These are phyloP conservation scores for Dysmachus trigonus DNA, from an alignment of 2,888 invertebrate species.

Conservation along the genomic window DNA sequence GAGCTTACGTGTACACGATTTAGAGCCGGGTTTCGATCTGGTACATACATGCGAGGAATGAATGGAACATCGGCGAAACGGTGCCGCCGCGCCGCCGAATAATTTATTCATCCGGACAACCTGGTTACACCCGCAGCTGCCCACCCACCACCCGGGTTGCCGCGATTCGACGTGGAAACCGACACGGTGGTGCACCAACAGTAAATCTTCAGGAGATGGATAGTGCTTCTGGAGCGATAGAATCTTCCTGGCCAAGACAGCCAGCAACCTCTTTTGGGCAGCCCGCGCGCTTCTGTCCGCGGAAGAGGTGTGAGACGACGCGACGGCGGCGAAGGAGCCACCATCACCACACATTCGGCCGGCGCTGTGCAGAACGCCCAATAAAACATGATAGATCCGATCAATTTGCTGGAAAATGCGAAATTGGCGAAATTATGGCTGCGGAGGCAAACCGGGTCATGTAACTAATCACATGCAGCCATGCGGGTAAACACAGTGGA, in stretches of 20 bases:
- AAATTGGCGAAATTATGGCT: neutral
- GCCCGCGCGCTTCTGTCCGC: neutral
- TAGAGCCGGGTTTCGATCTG: neutral
- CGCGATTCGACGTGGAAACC: neutral
- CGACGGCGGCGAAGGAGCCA: neutral
- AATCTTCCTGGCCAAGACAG: neutral
- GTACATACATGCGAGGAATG: neutral
- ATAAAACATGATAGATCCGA: neutral
- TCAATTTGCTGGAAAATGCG: neutral
- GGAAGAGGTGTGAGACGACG: neutral
- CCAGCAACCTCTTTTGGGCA: neutral
- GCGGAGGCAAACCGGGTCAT: neutral
- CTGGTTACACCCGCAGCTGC: neutral
- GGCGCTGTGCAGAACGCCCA: neutral
- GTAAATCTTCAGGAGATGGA: neutral
- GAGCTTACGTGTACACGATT: neutral
- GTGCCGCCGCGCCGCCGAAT: neutral
- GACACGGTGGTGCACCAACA: neutral
- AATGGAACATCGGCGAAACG: neutral
- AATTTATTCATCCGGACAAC: neutral
- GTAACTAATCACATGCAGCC: neutral
- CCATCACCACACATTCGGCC: neutral
- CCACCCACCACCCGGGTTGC: too few relatives aligned
- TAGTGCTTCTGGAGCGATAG: neutral
- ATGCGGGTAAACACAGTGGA: neutral